Evolutionary conservation across 1,140 invertebrate genomes (phyloP).

Genomic region (Episyrphus balteatus): DNA sequence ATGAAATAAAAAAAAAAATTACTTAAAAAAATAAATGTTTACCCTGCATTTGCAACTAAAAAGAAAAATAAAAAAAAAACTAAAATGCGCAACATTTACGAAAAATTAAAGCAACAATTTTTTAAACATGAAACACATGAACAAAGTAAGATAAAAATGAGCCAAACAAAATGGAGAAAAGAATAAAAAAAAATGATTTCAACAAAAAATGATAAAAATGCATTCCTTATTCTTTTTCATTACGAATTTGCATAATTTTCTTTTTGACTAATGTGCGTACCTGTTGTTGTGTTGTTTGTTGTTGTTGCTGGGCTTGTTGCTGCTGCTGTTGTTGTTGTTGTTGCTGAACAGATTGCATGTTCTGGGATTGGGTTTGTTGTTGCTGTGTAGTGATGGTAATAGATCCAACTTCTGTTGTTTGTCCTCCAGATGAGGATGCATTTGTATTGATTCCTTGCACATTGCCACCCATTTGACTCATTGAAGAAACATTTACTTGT

Average conservation of each 20-base stretch:
- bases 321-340: constrained; percentile 15
- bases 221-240: constrained; percentile 26
- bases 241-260: constrained; percentile 35
- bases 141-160: too few species aligned
- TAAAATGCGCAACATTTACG: too few species aligned
- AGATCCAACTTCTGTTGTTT: constrained; percentile 21
- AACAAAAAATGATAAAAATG: too few species aligned
- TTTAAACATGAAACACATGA: too few species aligned
- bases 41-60: too few species aligned
- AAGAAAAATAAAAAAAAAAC: too few species aligned
- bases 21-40: too few species aligned
- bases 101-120: too few species aligned
- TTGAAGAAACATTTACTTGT: neutral
- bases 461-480: neutral
- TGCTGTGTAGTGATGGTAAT: constrained; percentile 29
- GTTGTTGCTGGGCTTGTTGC: constrained; percentile 13
- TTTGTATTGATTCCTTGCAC: neutral
- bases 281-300: constrained; percentile 29
- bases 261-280: constrained; percentile 36
- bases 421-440: constrained; percentile 7
- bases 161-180: too few species aligned
- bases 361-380: constrained; percentile 13
- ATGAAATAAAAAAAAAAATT: too few species aligned
- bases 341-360: constrained; percentile 4
- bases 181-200: too few species aligned